phyloP scores from a whole-genome alignment of 2,797 vertebrate genomes.

The Pipistrellus nathusii region DNA sequence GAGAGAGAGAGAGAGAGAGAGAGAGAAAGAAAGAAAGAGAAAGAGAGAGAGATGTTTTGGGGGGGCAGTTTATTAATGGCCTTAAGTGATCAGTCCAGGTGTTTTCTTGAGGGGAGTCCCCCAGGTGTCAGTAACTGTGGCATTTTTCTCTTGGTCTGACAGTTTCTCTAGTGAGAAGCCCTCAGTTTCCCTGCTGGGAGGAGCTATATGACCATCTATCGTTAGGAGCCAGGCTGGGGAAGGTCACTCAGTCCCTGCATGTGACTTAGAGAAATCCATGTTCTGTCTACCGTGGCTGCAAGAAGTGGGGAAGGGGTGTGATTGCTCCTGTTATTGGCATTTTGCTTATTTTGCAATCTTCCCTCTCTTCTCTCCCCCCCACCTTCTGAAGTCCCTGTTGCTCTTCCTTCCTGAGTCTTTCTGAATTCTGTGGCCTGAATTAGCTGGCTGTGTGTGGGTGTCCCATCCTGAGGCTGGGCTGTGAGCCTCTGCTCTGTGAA shows the following conservation, averaged over 20 bases:
- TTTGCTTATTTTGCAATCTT: neutral
- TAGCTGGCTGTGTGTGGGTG: neutral
- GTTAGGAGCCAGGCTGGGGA: neutral
- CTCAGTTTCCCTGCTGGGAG: neutral
- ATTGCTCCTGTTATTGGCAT: neutral
- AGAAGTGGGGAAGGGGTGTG: neutral
- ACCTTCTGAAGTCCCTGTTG: neutral
- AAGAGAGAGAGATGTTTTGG: neutral
- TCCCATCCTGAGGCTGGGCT: neutral
- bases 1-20: too few relatives aligned
- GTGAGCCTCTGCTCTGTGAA: neutral
- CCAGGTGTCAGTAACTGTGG: neutral
- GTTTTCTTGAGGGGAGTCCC: neutral
- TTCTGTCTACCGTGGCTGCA: neutral
- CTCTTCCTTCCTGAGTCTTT: neutral
- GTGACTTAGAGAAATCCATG: neutral
- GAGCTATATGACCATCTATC: neutral
- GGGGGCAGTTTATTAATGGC: neutral
- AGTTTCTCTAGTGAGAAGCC: neutral
- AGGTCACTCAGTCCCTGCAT: neutral
- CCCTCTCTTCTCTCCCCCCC: rapidly evolving
- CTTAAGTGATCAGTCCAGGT: neutral
- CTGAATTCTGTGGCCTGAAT: neutral
- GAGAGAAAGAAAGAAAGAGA: too few relatives aligned
- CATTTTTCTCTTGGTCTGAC: neutral